These are phyloP conservation scores for Gasterosteus aculeatus DNA, from an alignment of 2,113 vertebrate species.

Conservation along the genomic window DNA sequence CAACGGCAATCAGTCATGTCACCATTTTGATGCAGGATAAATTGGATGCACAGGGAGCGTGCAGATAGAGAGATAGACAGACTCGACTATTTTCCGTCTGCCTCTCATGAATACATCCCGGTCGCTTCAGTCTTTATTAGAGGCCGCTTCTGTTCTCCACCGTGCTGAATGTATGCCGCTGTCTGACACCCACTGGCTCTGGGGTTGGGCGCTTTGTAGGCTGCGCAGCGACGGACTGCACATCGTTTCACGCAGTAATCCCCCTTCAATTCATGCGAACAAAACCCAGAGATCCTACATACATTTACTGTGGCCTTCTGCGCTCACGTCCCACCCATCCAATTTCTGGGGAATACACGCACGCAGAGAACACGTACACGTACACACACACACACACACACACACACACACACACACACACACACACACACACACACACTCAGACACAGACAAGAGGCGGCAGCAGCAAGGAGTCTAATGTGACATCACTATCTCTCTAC, in stretches of 20 bases:
- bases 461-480: conserved; percentile 52
- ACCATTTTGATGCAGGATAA: conserved; percentile 27
- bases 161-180: conserved; percentile 60
- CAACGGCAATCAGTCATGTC: conserved; percentile 51
- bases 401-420: background rate
- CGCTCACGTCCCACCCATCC: conserved; percentile 64
- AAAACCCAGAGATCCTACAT: conserved; percentile 49
- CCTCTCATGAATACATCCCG: conserved; percentile 22
- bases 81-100: conserved; percentile 3
- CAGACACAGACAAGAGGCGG: background rate
- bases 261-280: conserved; percentile 46
- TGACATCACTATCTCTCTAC: conserved; percentile 75
- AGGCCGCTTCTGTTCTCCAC: conserved; percentile 52
- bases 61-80: background rate
- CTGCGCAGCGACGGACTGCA: conserved; percentile 72
- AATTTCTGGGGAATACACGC: conserved; percentile 33
- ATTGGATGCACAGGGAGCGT: background rate
- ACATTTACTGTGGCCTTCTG: conserved; percentile 59
- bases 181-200: conserved; percentile 70
- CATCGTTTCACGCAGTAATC: conserved; percentile 76
- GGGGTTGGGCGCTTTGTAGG: conserved; percentile 64
- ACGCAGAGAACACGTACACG: background rate
- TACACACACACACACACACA: background rate
- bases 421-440: background rate
- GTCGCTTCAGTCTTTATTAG: conserved; percentile 15